Evolutionary conservation across 2,113 vertebrate genomes (phyloP).

Genomic region (Lota lota): DNA sequence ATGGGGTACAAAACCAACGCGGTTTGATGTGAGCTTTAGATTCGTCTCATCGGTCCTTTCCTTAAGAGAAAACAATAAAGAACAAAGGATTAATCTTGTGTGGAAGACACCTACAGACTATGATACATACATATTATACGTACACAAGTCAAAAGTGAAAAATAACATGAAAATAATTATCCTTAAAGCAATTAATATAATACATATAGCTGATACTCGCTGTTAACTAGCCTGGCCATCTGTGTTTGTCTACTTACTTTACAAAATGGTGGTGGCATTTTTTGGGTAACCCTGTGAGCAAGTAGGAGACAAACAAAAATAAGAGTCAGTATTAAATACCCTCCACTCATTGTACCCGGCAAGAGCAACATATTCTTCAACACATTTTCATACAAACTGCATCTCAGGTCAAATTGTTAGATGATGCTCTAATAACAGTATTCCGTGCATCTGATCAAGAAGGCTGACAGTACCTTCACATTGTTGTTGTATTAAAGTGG

Average conservation of each 20-base stretch:
- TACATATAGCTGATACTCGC: background rate
- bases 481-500: background rate
- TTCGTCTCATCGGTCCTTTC: too few species aligned
- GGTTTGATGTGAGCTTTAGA: too few species aligned
- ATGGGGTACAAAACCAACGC: too few species aligned
- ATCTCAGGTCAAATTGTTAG: conserved; percentile 2
- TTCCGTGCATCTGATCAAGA: background rate
- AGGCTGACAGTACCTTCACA: background rate
- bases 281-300: conserved; percentile 65
- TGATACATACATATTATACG: too few species aligned
- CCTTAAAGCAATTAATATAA: too few species aligned
- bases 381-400: too few species aligned
- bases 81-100: too few species aligned
- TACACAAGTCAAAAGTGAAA: too few species aligned
- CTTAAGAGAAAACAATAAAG: too few species aligned
- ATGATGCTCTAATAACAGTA: background rate
- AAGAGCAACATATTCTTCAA: too few species aligned
- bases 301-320: background rate
- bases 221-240: background rate
- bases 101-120: too few species aligned
- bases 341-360: background rate
- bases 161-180: too few species aligned
- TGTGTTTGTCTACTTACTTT: conserved; percentile 55
- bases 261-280: conserved; percentile 70
- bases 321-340: background rate